These are phyloP conservation scores for Dioctria rufipes DNA, from an alignment of 2,888 invertebrate genomes.

Conservation along the genomic window DNA sequence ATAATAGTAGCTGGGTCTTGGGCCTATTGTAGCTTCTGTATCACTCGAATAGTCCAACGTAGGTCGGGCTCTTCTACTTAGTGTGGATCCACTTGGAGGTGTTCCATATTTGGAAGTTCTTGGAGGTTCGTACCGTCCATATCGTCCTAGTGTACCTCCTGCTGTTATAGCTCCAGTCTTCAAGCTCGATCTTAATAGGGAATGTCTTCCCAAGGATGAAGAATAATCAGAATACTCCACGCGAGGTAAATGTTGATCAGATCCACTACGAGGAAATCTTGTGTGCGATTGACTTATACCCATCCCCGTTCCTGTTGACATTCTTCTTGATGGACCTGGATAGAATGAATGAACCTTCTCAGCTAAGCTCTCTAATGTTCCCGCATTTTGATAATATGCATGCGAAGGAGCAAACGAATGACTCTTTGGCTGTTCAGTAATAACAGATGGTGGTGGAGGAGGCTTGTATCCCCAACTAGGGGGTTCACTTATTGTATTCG, in stretches of 20 bases:
- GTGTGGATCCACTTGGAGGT: conserved; percentile 73
- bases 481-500: conserved; percentile 74
- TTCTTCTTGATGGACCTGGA: conserved; percentile 76
- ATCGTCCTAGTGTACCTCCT: conserved; percentile 76
- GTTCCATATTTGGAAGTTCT: conserved; percentile 73
- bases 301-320: conserved; percentile 77
- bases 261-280: conserved; percentile 87
- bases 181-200: conserved; percentile 85
- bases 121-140: conserved; percentile 76
- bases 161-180: conserved; percentile 75
- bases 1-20: conserved; percentile 84
- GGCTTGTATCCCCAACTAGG: conserved; percentile 72
- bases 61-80: conserved; percentile 81
- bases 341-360: conserved; percentile 94
- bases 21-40: conserved; percentile 92
- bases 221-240: conserved; percentile 91
- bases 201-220: conserved; percentile 81
- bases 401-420: conserved; percentile 82
- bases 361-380: conserved; percentile 89
- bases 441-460: conserved; percentile 84
- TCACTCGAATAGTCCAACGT: conserved; percentile 95
- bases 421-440: conserved; percentile 91
- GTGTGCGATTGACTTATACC: conserved; percentile 69
- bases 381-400: conserved; percentile 86
- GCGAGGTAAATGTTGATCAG: conserved; percentile 90